Conservation (phyloP, 2,888 invertebrate species). For the Hydrotaea diabolus region DNA sequence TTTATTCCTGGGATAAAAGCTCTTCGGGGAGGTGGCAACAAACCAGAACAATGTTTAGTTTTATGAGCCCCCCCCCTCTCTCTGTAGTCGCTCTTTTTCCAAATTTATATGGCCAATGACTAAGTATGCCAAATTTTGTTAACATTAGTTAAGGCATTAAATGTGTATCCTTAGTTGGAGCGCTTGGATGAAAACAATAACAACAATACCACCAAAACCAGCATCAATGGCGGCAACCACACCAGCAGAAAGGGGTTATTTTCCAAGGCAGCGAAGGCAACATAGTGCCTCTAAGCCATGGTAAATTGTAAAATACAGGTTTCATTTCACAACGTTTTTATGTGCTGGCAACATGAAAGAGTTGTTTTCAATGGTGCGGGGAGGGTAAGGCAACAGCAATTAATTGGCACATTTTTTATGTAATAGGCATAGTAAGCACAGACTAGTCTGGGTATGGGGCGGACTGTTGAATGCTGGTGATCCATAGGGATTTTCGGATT, state of each 20-base stretch:
- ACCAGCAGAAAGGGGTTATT: not conserved
- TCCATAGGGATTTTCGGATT: constrained; percentile 9
- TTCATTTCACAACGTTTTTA: constrained; percentile 28
- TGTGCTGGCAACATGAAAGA: constrained; percentile 55
- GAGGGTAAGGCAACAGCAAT: not conserved
- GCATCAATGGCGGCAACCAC: not conserved
- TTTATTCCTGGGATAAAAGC: not conserved
- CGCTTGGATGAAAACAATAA: constrained; percentile 1
- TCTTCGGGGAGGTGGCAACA: not conserved
- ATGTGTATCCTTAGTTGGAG: constrained; percentile 21
- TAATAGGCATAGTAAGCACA: not conserved
- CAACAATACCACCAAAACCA: not conserved
- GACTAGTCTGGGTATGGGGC: not conserved
- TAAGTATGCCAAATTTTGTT: constrained; percentile 59
- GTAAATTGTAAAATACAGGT: constrained; percentile 37
- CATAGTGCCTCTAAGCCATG: constrained; percentile 26
- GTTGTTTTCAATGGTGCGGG: constrained; percentile 15
- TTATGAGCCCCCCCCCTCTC: constrained; percentile 23
- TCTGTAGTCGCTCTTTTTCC: constrained; percentile 16
- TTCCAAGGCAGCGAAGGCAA: constrained; percentile 4
- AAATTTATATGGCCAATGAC: constrained; percentile 58
- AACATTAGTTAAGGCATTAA: constrained; percentile 50
- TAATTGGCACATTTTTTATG: constrained; percentile 25
- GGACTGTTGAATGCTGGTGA: not conserved
- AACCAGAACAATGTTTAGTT: constrained; percentile 40